phyloP scores from a whole-genome alignment of 1,140 invertebrate genomes.

The Xylocopa sonorina region DNA sequence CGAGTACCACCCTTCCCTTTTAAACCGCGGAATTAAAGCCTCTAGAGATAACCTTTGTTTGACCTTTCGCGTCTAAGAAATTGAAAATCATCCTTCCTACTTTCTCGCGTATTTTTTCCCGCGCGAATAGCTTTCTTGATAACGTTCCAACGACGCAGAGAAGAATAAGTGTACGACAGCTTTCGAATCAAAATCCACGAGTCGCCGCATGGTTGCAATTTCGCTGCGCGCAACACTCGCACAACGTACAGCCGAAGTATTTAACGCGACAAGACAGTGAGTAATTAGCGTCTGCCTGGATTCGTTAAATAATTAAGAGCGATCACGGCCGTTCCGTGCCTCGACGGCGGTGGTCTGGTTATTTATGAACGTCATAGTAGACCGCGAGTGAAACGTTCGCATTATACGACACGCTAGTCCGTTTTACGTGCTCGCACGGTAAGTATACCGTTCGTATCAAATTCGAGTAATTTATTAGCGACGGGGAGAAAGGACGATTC shows the following conservation, averaged over 20 bases:
- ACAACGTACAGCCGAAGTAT: neutral
- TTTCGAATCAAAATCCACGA: neutral
- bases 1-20: no score
- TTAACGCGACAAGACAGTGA: slow-evolving; percentile 44
- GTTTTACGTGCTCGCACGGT: neutral
- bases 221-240: neutral
- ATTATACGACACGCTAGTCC: neutral
- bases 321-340: neutral
- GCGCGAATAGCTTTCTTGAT: neutral
- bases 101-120: no score
- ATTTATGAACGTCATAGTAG: slow-evolving; percentile 28
- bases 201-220: neutral
- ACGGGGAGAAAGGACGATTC: slow-evolving; percentile 16
- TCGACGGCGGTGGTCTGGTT: slow-evolving; percentile 1
- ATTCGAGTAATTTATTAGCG: slow-evolving; percentile 20
- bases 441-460: neutral
- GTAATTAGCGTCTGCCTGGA: slow-evolving; percentile 36
- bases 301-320: slow-evolving; percentile 55
- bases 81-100: no score
- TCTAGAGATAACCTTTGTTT: neutral
- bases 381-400: slow-evolving; percentile 19
- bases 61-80: neutral
- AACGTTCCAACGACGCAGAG: neutral
- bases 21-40: no score
- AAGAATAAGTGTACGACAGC: neutral